Percentiles rank a stretch among this genome's conserved stretches.
These are phyloP conservation scores for Triplophysa dalaica DNA, from an alignment of 2,113 vertebrate genomes.

Conservation along the genomic window DNA sequence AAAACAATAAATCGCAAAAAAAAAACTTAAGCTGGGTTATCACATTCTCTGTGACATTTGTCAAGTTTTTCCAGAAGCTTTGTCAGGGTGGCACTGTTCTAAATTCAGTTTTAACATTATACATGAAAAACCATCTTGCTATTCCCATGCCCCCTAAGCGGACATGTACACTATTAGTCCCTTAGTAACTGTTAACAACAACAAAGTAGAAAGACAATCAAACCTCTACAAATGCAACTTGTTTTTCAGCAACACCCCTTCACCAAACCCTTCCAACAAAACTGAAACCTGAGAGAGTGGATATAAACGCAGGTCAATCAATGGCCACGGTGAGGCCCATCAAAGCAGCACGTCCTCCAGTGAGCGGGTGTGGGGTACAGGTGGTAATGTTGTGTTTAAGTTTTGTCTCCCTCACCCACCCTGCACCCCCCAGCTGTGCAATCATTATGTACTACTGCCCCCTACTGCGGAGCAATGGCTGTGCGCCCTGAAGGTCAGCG, in stretches of 20 bases:
- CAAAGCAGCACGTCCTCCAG: conserved; percentile 55
- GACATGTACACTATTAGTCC: background rate
- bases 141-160: no score
- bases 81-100: no score
- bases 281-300: conserved; percentile 44
- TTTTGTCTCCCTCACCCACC: conserved; percentile 46
- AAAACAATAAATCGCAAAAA: no score
- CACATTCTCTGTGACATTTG: no score
- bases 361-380: conserved; percentile 47
- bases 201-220: conserved; percentile 52
- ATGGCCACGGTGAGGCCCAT: conserved; percentile 47
- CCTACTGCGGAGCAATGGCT: conserved; percentile 67
- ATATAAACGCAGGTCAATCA: conserved; percentile 57
- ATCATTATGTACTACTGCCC: conserved; percentile 75
- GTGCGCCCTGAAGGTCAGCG: conserved; percentile 67
- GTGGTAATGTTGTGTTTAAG: conserved; percentile 66
- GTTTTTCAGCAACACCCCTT: conserved; percentile 42
- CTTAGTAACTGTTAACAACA: background rate
- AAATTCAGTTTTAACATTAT: no score
- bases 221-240: conserved; percentile 60
- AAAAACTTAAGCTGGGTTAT: no score
- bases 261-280: conserved; percentile 39
- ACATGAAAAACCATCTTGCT: no score
- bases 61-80: no score
- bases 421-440: conserved; percentile 54